A percentile compares a stretch with the other conserved stretches of the same genome.
phyloP scores from a whole-genome alignment of 2,113 vertebrate genomes.

The Pyrgilauda ruficollis region DNA sequence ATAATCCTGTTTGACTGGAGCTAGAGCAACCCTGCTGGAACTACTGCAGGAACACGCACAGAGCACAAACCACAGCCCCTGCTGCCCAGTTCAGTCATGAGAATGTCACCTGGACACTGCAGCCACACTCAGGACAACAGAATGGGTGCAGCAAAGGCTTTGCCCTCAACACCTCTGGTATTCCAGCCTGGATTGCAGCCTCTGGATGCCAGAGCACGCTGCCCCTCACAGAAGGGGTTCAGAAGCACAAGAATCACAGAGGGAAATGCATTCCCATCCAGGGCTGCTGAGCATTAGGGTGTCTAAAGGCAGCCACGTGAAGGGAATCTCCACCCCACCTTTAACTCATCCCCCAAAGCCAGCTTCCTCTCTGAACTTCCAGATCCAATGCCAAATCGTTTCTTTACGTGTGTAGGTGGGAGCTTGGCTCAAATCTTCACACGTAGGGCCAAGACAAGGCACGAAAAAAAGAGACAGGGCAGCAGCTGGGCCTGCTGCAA shows the following conservation, averaged over 20 bases:
- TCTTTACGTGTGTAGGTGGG: accelerated
- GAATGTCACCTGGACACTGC: neutral
- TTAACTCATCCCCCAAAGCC: neutral
- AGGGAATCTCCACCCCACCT: neutral
- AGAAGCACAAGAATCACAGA: neutral
- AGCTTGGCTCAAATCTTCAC: neutral
- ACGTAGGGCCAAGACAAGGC: accelerated
- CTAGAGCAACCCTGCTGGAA: neutral
- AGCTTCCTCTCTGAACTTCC: neutral
- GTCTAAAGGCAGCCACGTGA: neutral
- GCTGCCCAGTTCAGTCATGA: neutral
- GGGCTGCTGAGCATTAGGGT: neutral
- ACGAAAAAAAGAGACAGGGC: neutral
- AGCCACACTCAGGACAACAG: accelerated
- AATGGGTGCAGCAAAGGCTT: neutral
- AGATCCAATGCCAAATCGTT: neutral
- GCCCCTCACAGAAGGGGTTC: neutral
- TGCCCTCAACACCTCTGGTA: neutral
- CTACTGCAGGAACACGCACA: neutral
- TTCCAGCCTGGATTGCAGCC: neutral
- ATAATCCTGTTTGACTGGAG: neutral
- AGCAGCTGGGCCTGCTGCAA: accelerated
- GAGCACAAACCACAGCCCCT: neutral
- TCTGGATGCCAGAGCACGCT: neutral
- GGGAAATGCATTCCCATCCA: neutral